These are phyloP conservation scores for Nomada hirtipes DNA, from an alignment of 2,888 invertebrate species.

Conservation along the genomic window DNA sequence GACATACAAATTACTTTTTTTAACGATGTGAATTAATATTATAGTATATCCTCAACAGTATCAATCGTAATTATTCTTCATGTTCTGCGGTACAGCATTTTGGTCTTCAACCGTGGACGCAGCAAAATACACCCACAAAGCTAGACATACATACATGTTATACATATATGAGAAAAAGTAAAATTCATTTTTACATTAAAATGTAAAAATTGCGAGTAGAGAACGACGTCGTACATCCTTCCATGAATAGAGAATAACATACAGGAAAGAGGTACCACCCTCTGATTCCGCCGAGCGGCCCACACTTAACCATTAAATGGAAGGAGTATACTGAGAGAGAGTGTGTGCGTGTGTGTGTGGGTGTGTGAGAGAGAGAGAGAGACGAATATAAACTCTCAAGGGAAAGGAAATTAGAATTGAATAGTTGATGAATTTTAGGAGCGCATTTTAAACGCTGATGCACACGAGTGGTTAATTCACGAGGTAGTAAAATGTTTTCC, in stretches of 20 bases:
- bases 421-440: slow-evolving; percentile 83
- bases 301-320: slow-evolving; percentile 47
- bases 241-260: slow-evolving; percentile 47
- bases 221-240: slow-evolving; percentile 30
- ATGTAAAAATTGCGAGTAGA: slow-evolving; percentile 40
- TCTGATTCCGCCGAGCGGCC: slow-evolving; percentile 31
- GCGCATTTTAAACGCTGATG: slow-evolving; percentile 68
- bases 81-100: neutral
- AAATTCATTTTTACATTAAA: slow-evolving; percentile 33
- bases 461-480: slow-evolving; percentile 56
- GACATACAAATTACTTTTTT: too few species aligned
- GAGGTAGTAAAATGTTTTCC: slow-evolving; percentile 49
- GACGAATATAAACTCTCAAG: slow-evolving; percentile 63
- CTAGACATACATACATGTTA: neutral
- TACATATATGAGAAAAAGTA: neutral
- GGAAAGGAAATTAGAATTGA: slow-evolving; percentile 82
- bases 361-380: slow-evolving; percentile 7
- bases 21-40: neutral
- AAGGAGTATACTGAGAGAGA: slow-evolving; percentile 12
- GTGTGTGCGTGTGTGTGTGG: too few species aligned
- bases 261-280: slow-evolving; percentile 51
- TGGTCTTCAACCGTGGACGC: neutral
- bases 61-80: neutral
- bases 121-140: neutral
- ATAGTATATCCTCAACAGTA: neutral